Conservation (phyloP, 2,113 vertebrate species). For the Opisthocomus hoazin region DNA sequence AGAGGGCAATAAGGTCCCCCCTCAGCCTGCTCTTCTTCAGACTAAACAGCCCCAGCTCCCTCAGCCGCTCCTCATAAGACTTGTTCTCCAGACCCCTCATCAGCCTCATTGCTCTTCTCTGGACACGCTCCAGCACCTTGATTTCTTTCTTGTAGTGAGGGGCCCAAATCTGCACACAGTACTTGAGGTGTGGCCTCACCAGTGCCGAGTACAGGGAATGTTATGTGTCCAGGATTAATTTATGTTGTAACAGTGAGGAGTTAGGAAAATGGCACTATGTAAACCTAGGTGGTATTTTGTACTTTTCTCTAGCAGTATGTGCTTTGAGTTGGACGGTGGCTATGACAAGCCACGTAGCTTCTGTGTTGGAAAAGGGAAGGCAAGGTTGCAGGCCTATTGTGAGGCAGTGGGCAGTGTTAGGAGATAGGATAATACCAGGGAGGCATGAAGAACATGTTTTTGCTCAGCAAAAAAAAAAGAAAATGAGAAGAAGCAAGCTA, state of each 20-base stretch:
- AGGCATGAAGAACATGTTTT: background rate
- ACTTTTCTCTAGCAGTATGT: background rate
- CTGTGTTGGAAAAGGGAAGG: background rate
- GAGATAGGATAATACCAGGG: background rate
- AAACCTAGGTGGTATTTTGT: background rate
- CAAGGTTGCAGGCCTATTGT: background rate
- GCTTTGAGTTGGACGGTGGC: background rate
- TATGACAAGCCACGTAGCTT: accelerated
- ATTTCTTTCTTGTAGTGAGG: too few relatives aligned
- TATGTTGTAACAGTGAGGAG: background rate
- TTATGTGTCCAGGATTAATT: background rate
- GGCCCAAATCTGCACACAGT: too few relatives aligned
- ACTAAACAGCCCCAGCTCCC: too few relatives aligned
- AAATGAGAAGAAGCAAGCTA: background rate
- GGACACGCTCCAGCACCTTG: too few relatives aligned
- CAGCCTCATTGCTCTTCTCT: too few relatives aligned
- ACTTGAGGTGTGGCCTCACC: too few relatives aligned
- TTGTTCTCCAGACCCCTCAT: too few relatives aligned
- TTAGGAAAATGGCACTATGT: background rate
- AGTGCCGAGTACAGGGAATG: too few relatives aligned
- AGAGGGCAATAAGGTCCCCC: too few relatives aligned
- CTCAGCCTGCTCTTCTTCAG: too few relatives aligned
- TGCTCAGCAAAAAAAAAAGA: background rate
- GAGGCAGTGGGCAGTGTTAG: background rate
- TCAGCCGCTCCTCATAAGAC: too few relatives aligned